These are phyloP conservation scores for Salvator merianae DNA, from an alignment of 2,113 vertebrate genomes.

Conservation along the genomic window DNA sequence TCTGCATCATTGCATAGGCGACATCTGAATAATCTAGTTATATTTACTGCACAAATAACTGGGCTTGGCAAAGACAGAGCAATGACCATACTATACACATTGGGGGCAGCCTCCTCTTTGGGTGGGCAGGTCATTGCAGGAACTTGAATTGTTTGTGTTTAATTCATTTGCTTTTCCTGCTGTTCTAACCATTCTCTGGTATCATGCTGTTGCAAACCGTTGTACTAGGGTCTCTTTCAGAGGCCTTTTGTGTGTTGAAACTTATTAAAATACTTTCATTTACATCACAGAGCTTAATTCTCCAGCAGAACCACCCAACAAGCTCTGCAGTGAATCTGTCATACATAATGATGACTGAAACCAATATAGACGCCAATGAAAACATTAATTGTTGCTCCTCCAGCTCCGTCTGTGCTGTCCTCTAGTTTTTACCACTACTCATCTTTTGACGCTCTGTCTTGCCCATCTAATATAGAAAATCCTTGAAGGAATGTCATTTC, in stretches of 20 bases:
- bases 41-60: neutral
- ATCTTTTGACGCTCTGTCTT: neutral
- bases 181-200: neutral
- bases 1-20: too few relatives aligned
- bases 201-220: neutral
- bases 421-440: too few relatives aligned
- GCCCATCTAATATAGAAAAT: neutral
- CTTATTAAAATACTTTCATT: neutral
- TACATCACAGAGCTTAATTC: neutral
- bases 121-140: neutral
- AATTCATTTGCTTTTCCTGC: neutral
- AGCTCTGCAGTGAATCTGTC: neutral
- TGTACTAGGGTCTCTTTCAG: neutral
- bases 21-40: neutral
- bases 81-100: neutral
- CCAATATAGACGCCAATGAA: neutral
- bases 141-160: neutral
- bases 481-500: too few relatives aligned
- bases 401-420: too few relatives aligned
- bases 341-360: neutral
- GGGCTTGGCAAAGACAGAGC: neutral
- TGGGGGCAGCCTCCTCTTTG: neutral
- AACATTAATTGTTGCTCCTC: too few relatives aligned
- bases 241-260: neutral
- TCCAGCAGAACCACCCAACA: neutral